phyloP scores from a whole-genome alignment of 2,888 invertebrate genomes.

The Ceramica pisi region DNA sequence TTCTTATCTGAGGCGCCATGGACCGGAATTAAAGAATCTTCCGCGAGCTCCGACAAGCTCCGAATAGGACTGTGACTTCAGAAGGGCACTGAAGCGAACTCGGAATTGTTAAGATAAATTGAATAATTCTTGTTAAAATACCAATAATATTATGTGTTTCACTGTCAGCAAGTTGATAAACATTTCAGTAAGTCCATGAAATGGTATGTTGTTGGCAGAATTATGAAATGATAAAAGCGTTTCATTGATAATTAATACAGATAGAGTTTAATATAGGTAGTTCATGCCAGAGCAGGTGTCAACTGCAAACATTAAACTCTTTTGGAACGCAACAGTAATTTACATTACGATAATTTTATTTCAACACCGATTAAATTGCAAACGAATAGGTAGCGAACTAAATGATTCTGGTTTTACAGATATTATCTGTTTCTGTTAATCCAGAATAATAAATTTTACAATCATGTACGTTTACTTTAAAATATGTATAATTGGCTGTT shows the following conservation, averaged over 20 bases:
- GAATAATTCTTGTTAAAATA: constrained; percentile 45
- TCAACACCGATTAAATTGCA: constrained; percentile 57
- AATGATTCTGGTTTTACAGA: constrained; percentile 32
- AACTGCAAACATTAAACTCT: constrained; percentile 57
- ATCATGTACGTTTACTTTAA: constrained; percentile 22
- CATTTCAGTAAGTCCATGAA: constrained; percentile 25
- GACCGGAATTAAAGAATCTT: constrained; percentile 72
- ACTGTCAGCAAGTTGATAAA: constrained; percentile 10
- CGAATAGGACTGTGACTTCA: constrained; percentile 47
- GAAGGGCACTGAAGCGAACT: constrained; percentile 52
- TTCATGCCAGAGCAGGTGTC: constrained; percentile 47
- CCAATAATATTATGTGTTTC: constrained; percentile 23
- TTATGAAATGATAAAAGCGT: constrained; percentile 49
- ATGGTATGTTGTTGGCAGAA: constrained; percentile 36
- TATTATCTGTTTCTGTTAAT: constrained; percentile 37
- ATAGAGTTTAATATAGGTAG: constrained; percentile 28
- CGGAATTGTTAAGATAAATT: constrained; percentile 46
- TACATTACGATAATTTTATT: constrained; percentile 58
- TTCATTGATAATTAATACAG: constrained; percentile 50
- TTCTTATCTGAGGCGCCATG: constrained; percentile 71
- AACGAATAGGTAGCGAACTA: constrained; percentile 34
- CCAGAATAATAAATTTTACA: constrained; percentile 20
- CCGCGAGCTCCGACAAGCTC: constrained; percentile 42
- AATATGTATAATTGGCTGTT: not conserved
- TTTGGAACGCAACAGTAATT: constrained; percentile 50